phyloP scores from a whole-genome alignment of 2,113 vertebrate genomes.

The Potamarius usumacintae region DNA sequence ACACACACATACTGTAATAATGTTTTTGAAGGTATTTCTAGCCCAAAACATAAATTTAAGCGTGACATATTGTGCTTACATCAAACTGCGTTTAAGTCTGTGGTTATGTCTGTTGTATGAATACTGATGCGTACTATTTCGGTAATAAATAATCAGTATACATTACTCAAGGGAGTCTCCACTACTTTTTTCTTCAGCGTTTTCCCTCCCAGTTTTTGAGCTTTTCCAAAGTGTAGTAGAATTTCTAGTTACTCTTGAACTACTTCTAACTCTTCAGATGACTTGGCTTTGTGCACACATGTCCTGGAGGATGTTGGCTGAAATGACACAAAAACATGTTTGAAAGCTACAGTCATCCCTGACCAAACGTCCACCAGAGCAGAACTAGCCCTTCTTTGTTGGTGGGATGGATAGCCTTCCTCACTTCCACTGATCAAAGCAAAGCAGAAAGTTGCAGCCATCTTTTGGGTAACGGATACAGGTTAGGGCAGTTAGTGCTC shows the following conservation, averaged over 20 bases:
- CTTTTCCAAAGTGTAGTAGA: neutral
- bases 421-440: neutral
- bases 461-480: neutral
- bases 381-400: neutral
- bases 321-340: neutral
- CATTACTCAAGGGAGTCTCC: neutral
- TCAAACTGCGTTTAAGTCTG: neutral
- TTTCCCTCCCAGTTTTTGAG: neutral
- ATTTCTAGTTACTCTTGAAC: neutral
- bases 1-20: no score
- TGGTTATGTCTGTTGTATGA: neutral
- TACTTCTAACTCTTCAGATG: neutral
- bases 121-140: neutral
- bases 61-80: neutral
- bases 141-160: neutral
- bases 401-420: neutral
- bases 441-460: neutral
- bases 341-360: neutral
- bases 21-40: neutral
- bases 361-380: neutral
- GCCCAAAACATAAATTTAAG: neutral
- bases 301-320: neutral
- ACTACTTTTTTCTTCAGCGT: neutral
- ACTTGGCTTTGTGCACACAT: neutral
- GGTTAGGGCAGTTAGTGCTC: neutral